Evolutionary conservation across 53 echinoderm and acorn worm genomes (phyloP), one percentile per base, ranked within the genome.

Genomic region (Temnopleurus reevesii): DNA sequence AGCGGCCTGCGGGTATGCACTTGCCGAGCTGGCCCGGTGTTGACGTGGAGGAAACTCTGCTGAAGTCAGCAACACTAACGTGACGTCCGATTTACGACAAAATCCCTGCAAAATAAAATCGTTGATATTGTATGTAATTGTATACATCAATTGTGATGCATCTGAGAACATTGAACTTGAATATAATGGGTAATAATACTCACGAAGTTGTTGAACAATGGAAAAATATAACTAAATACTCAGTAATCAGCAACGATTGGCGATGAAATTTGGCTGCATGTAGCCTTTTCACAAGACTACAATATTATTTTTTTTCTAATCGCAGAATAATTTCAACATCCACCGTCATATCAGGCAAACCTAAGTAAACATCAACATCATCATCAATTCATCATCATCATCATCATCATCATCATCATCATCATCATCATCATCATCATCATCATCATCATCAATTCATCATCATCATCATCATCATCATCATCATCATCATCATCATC

Each of bases 401-500:
- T n/a, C n/a, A n/a, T n/a, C n/a, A n/a, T n/a, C n/a, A n/a, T n/a
- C n/a, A n/a, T n/a, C n/a, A n/a, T n/a, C n/a, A n/a, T n/a, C n/a
- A n/a, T 59, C 10, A 59, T 59, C 3, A 59, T 24, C 59, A 17
- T 25, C 24, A 59, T 25, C 26, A 59, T 59, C 59, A 59, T 59
- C 59, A 59, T 59, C 59, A 59, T 59, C 59, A 59, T 59, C 27
- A 59, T 25, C 27, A 12, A 27, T 18, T 59, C 59, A 59, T 59
- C 27, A 59, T 59, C 27, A 26, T 59, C 59, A 59, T 59, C 27
- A 59, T 59, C 27, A 59, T 59, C 27, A 59, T 59, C 59, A 59
- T 59, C 59, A 59, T 25, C 59, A 59, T 59, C 59, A 59, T 59
- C 59, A 59, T 59, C 59, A 24, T 59, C 59, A 59, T 59, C 27